phyloP scores from a whole-genome alignment of 2,797 vertebrate genomes.

The Serranus cabrilla region DNA sequence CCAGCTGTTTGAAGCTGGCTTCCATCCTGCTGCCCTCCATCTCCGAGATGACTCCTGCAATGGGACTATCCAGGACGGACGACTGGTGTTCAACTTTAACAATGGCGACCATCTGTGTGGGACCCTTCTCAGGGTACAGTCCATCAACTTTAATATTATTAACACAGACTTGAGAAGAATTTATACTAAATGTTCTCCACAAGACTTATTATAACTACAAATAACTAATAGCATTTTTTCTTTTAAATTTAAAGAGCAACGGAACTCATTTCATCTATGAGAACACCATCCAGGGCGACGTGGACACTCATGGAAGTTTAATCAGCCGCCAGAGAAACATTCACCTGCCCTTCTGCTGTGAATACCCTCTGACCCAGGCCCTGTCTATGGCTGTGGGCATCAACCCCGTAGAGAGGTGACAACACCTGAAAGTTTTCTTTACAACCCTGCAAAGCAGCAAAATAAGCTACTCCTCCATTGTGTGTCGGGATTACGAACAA shows the following conservation, averaged over 20 bases:
- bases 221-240: neutral
- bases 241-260: slow-evolving; percentile 74
- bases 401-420: slow-evolving; percentile 72
- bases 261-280: slow-evolving; percentile 82
- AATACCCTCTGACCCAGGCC: slow-evolving; percentile 71
- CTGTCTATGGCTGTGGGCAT: slow-evolving; percentile 76
- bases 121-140: slow-evolving; percentile 73
- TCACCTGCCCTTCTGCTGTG: slow-evolving; percentile 73
- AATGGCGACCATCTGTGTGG: slow-evolving; percentile 72
- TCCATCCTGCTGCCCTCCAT: slow-evolving; percentile 65
- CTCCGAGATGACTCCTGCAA: slow-evolving; percentile 73
- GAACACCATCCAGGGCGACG: slow-evolving; percentile 72
- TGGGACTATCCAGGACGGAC: slow-evolving; percentile 68
- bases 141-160: neutral
- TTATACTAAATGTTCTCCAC: neutral
- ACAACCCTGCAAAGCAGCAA: too few species aligned
- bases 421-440: neutral
- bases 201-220: neutral
- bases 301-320: slow-evolving; percentile 37
- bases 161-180: neutral
- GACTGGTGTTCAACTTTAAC: slow-evolving; percentile 78
- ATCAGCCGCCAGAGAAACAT: slow-evolving; percentile 71
- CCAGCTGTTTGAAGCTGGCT: slow-evolving; percentile 81
- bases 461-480: too few species aligned
- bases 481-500: too few species aligned